phyloP scores from a whole-genome alignment of 2,888 invertebrate species.

The Drosophila paramelanica region DNA sequence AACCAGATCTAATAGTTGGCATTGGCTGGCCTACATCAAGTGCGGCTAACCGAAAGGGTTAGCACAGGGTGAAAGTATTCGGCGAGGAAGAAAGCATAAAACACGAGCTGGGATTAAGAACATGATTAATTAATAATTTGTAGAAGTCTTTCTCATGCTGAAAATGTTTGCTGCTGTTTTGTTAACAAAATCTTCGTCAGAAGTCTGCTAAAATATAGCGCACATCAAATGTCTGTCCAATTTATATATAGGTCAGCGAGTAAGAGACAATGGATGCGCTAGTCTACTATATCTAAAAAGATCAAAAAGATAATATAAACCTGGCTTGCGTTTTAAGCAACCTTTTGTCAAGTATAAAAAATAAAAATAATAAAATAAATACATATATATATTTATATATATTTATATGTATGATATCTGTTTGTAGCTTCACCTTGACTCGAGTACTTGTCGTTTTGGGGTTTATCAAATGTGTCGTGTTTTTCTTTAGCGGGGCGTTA shows the following conservation, averaged over 20 bases:
- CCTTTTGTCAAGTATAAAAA: not conserved
- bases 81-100: not conserved
- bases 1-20: constrained; percentile 20
- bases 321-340: not conserved
- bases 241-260: too few relatives aligned
- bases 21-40: constrained; percentile 17
- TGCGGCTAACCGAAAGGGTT: constrained; percentile 5
- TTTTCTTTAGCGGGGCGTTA: constrained; percentile 54
- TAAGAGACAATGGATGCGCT: too few relatives aligned
- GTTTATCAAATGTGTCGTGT: constrained; percentile 46
- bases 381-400: too few relatives aligned
- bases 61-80: not conserved
- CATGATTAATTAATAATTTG: not conserved
- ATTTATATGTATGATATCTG: too few relatives aligned
- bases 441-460: constrained; percentile 40
- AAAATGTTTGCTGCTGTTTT: not conserved
- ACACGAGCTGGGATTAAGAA: not conserved
- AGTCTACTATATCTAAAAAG: too few relatives aligned
- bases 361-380: too few relatives aligned
- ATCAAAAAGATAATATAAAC: not conserved
- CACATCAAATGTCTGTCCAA: too few relatives aligned
- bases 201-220: not conserved
- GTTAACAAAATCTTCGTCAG: not conserved
- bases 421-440: constrained; percentile 40
- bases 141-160: not conserved